Base-by-base conservation (phyloP, 2,888 invertebrate species). In the Harmothoe impar region DNA sequence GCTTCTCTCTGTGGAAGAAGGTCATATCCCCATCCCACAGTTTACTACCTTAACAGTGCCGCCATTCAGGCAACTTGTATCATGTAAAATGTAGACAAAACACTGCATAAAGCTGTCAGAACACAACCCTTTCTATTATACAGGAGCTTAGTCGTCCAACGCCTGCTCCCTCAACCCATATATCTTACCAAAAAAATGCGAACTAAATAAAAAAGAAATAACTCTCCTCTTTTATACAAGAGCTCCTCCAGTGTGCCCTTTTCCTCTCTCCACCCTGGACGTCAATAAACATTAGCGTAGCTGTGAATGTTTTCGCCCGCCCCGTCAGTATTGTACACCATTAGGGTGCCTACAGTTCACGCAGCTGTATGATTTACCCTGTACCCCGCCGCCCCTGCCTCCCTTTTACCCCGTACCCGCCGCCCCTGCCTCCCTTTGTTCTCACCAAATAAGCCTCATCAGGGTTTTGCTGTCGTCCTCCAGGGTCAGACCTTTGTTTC, bases 281-380 rank as follows among this genome's bases (percentile, higher is more conserved):
- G 81, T 81, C 81, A 81, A 81, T 81, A 81, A 81, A 81, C 81
- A 81, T 81, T 81, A 81, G 43, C 43, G 17, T 31, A 20, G 81
- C 33, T 43, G 81, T 81, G 43, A 17, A 81, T 43, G 35, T 81
- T 17, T 43, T 17, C 20, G 0, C 43, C 17, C 5, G 0, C 35
- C 35, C 20, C 77, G 29, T 77, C 77, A 43, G 43, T 43, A 43
- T 29, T 31, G 31, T n/a, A 43, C 15, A 81, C 81, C 81, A 81
- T 81, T 33, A 43, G 81, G 81, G 81, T 29, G 12, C 25, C 81
- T 35, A 7, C 7, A 81, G 33, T 1, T n/a, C 20, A n/a, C 5
- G 15, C 35, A n/a, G 20, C 35, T 35, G 35, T 43, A 81, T 81
- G 35, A 81, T 81, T 81, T 81, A 43, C 35, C 15, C 35, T 10